These are phyloP conservation scores for Schrankia costaestrigalis DNA, from an alignment of 2,888 invertebrate species.

Conservation along the genomic window DNA sequence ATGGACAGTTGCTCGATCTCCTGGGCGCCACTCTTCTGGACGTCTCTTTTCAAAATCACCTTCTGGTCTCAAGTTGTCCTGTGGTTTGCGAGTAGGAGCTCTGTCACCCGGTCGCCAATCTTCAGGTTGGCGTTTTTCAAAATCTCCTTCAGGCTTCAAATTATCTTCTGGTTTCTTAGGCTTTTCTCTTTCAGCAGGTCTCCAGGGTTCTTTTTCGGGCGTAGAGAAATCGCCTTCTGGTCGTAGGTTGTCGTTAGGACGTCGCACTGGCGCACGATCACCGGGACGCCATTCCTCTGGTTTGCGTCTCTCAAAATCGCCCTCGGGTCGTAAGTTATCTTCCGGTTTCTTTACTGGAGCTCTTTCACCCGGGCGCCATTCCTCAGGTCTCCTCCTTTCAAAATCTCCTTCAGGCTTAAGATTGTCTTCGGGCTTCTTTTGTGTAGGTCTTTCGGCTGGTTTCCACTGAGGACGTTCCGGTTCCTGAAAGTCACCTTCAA, in stretches of 20 bases:
- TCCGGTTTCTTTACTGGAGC: conserved; percentile 60
- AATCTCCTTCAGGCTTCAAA: conserved; percentile 71
- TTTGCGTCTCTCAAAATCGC: conserved; percentile 63
- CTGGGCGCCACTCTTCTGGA: conserved; percentile 57
- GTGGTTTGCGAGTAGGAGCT: conserved; percentile 54
- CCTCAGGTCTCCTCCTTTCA: conserved; percentile 61
- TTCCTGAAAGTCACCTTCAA: conserved; percentile 85
- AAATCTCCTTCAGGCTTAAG: conserved; percentile 80
- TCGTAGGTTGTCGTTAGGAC: conserved; percentile 70
- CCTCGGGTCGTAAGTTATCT: conserved; percentile 80
- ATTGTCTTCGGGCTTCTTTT: conserved; percentile 81
- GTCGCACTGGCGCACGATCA: conserved; percentile 67
- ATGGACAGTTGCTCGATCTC: conserved; percentile 34
- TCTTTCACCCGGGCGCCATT: conserved; percentile 75
- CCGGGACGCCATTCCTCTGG: conserved; percentile 63
- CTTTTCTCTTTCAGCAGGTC: conserved; percentile 66
- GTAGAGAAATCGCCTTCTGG: conserved; percentile 37
- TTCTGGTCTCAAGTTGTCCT: conserved; percentile 74
- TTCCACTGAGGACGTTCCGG: conserved; percentile 73
- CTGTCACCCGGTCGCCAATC: conserved; percentile 43
- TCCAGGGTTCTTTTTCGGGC: conserved; percentile 74
- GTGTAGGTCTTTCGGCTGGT: conserved; percentile 81
- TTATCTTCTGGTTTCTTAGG: conserved; percentile 72
- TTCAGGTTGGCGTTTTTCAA: conserved; percentile 20
- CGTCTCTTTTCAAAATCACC: conserved; percentile 68